Conservation (phyloP, 2,888 invertebrate species). For the Galerucella pusilla region DNA sequence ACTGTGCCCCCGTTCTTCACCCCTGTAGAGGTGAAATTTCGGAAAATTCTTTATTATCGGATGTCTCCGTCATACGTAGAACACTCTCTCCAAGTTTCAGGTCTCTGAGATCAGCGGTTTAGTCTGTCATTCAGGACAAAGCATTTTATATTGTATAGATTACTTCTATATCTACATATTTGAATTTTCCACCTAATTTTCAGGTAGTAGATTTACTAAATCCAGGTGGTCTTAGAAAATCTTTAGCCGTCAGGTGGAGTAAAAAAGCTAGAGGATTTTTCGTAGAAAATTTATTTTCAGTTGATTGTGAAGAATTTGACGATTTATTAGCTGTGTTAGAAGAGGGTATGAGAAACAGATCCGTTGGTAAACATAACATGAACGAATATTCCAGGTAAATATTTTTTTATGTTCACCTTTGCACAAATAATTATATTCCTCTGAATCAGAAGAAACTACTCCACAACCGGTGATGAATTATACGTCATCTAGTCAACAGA, state of each 20-base stretch:
- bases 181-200: conserved; percentile 36
- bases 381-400: conserved; percentile 82
- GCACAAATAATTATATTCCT: too few relatives aligned
- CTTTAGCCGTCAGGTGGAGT: conserved; percentile 92
- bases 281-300: conserved; percentile 95
- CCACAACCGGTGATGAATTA: too few relatives aligned
- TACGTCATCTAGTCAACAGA: too few relatives aligned
- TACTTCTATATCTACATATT: neutral
- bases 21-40: too few relatives aligned
- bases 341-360: conserved; percentile 93
- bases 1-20: too few relatives aligned
- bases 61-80: too few relatives aligned
- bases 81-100: too few relatives aligned
- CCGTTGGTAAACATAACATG: conserved; percentile 91
- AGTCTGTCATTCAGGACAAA: neutral
- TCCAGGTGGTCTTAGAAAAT: conserved; percentile 83
- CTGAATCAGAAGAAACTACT: too few relatives aligned
- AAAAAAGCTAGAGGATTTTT: conserved; percentile 94
- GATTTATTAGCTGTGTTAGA: conserved; percentile 93
- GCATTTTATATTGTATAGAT: conserved; percentile 8
- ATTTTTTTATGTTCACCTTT: neutral
- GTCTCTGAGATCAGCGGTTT: too few relatives aligned
- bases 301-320: conserved; percentile 93
- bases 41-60: too few relatives aligned
- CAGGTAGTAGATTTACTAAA: conserved; percentile 95